Evolutionary conservation across 2,888 invertebrate species (phyloP).

Genomic region (Harpalus rubripes): DNA sequence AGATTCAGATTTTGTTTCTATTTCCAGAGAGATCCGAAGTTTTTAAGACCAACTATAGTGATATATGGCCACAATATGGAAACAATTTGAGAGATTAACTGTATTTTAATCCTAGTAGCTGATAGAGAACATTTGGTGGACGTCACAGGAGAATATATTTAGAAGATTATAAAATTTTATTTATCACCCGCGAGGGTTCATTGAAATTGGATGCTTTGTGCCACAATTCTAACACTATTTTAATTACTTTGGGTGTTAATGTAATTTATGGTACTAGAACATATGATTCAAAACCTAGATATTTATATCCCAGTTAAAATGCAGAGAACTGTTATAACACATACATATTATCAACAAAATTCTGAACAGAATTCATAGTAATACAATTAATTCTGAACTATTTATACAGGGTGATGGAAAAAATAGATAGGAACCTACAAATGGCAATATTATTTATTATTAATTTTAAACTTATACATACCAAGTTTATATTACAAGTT

Average conservation of each 20-base stretch:
- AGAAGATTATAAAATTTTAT: background rate
- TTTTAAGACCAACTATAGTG: background rate
- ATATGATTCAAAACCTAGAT: background rate
- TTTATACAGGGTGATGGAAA: no score
- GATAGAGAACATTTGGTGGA: slow-evolving; percentile 34
- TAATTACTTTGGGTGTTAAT: background rate
- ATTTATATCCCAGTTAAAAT: no score
- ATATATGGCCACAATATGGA: slow-evolving; percentile 25
- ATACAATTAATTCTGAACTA: no score
- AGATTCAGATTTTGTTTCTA: slow-evolving; percentile 25
- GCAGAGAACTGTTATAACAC: no score
- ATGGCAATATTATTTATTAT: no score
- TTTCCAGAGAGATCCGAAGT: background rate
- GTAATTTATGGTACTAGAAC: background rate
- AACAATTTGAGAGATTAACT: slow-evolving; percentile 25
- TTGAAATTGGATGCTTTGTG: background rate
- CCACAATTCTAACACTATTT: background rate
- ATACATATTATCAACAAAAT: no score
- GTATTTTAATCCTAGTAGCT: slow-evolving; percentile 10
- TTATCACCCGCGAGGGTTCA: slow-evolving; percentile 4
- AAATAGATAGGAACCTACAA: no score
- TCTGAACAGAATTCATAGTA: no score
- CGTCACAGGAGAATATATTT: background rate
- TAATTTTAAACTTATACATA: no score
- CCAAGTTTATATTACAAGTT: no score